phyloP scores from a whole-genome alignment of 2,888 invertebrate genomes.

The Pristionchus entomophagus region DNA sequence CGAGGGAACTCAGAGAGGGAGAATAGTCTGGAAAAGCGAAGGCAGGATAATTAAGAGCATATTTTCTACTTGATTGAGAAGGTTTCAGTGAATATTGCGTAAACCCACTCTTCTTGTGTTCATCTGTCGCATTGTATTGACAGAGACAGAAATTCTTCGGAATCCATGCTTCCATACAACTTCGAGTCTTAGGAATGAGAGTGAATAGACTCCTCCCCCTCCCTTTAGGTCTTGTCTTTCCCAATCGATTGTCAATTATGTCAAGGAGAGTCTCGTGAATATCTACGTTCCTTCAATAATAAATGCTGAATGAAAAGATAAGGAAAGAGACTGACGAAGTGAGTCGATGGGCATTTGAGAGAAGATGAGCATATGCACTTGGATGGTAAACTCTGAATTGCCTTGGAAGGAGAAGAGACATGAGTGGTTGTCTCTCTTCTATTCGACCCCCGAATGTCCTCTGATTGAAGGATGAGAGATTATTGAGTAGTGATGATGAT shows the following conservation, averaged over 20 bases:
- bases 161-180: constrained; percentile 56
- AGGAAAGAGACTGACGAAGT: constrained; percentile 54
- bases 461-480: neutral
- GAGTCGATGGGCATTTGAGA: constrained; percentile 45
- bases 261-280: constrained; percentile 57
- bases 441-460: constrained; percentile 40
- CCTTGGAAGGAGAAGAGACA: constrained; percentile 51
- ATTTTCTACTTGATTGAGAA: neutral
- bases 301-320: neutral
- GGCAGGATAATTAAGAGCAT: too few relatives aligned
- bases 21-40: neutral
- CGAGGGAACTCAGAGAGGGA: neutral
- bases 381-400: constrained; percentile 6
- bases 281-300: constrained; percentile 56
- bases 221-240: neutral
- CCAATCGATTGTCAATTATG: constrained; percentile 44
- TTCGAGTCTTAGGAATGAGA: constrained; percentile 50
- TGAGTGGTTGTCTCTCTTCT: constrained; percentile 60
- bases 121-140: constrained; percentile 50
- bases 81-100: neutral
- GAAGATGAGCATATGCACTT: neutral
- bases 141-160: constrained; percentile 59
- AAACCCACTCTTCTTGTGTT: neutral
- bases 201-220: constrained; percentile 54
- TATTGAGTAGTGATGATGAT: neutral